Evolutionary conservation across 1,140 invertebrate genomes (phyloP).

Genomic region (Eueides isabella): DNA sequence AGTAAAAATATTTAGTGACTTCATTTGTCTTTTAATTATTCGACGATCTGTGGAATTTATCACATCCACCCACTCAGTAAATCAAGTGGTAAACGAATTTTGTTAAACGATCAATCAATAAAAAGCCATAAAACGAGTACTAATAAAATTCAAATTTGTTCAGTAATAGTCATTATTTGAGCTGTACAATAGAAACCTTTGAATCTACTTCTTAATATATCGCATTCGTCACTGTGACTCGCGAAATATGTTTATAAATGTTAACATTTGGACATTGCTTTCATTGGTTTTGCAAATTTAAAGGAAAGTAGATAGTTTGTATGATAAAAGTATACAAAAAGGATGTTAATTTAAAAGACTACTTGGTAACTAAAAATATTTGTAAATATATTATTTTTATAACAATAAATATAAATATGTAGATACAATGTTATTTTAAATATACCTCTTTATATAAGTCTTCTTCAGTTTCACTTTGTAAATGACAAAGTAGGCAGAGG

Average conservation of each 20-base stretch:
- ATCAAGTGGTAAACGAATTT: conserved; percentile 15
- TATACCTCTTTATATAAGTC: no score
- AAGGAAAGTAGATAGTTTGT: not conserved
- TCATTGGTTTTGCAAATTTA: conserved; percentile 7
- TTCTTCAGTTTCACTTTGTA: no score
- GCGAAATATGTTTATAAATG: not conserved
- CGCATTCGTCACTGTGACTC: conserved; percentile 8
- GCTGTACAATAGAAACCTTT: not conserved
- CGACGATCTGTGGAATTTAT: conserved; percentile 18
- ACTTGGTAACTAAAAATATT: not conserved
- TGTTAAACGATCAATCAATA: not conserved
- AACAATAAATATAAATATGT: not conserved
- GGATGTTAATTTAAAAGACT: not conserved
- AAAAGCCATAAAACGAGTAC: not conserved
- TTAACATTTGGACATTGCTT: not conserved
- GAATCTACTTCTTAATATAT: not conserved
- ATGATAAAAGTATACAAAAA: not conserved
- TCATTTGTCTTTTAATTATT: conserved; percentile 31
- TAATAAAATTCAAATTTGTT: not conserved
- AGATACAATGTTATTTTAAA: not conserved
- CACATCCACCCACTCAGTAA: conserved; percentile 22
- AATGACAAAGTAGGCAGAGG: no score
- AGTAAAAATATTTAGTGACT: conserved; percentile 8
- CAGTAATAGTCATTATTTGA: not conserved
- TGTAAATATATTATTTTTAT: not conserved